Conservation (phyloP, 2,797 vertebrate genomes). For the Phalanger gymnotis region DNA sequence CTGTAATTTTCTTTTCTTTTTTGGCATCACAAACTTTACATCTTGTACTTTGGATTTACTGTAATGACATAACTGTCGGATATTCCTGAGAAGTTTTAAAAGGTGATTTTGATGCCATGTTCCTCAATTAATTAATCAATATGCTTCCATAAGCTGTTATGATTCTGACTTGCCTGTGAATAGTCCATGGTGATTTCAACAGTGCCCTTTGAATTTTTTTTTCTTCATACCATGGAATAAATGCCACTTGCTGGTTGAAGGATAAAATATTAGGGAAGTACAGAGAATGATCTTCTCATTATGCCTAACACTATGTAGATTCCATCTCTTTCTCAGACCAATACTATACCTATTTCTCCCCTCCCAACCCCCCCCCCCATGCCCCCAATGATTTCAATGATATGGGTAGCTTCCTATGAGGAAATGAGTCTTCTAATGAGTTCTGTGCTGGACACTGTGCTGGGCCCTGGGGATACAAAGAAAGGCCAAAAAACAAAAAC, state of each 20-base stretch:
- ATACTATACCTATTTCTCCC: neutral
- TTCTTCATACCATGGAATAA: constrained; percentile 40
- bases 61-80: constrained; percentile 74
- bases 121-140: constrained; percentile 75
- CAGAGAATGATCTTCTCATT: constrained; percentile 40
- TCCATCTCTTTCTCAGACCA: neutral
- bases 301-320: neutral
- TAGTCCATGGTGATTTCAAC: constrained; percentile 45
- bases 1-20: constrained; percentile 77
- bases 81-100: constrained; percentile 71
- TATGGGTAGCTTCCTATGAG: neutral
- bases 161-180: constrained; percentile 43
- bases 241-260: constrained; percentile 28
- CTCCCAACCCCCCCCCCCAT: neutral
- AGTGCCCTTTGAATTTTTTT: constrained; percentile 22
- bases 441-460: no score
- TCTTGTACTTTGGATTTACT: constrained; percentile 72
- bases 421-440: neutral
- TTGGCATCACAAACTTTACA: constrained; percentile 71
- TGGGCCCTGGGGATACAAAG: neutral
- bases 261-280: constrained; percentile 18
- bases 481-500: neutral
- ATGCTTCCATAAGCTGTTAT: constrained; percentile 70
- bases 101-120: constrained; percentile 69
- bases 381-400: neutral